Evolutionary conservation across 2,797 vertebrate genomes (phyloP).

Genomic region (Cichlasoma orientale): DNA sequence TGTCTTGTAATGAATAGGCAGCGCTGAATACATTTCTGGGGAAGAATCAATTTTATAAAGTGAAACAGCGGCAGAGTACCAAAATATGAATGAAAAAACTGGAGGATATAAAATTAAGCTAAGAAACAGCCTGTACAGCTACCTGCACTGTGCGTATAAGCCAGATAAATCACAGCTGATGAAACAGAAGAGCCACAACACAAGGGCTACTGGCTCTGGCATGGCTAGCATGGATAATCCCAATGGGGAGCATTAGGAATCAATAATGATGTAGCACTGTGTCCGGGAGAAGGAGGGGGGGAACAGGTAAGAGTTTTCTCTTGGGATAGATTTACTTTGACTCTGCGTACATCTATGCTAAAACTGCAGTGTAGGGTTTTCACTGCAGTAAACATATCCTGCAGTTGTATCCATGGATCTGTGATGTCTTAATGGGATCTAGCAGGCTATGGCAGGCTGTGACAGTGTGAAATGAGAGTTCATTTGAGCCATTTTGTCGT

Average conservation of each 20-base stretch:
- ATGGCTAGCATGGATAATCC: conserved; percentile 46
- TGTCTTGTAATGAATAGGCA: conserved; percentile 60
- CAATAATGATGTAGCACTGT: conserved; percentile 72
- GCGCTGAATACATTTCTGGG: conserved; percentile 59
- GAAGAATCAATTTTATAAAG: conserved; percentile 61
- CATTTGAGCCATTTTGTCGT: conserved; percentile 64
- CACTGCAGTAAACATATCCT: conserved; percentile 54
- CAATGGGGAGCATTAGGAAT: conserved; percentile 53
- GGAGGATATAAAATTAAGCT: conserved; percentile 33
- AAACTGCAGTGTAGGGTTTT: conserved; percentile 45
- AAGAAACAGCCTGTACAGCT: conserved; percentile 27
- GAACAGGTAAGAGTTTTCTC: conserved; percentile 41
- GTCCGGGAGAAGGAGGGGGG: conserved; percentile 25
- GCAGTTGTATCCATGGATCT: conserved; percentile 56
- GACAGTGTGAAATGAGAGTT: conserved; percentile 73
- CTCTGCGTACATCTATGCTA: conserved; percentile 54
- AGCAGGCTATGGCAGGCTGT: conserved; percentile 56
- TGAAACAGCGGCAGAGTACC: conserved; percentile 51
- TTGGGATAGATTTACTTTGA: conserved; percentile 57
- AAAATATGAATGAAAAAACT: conserved; percentile 47
- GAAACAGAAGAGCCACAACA: conserved; percentile 49
- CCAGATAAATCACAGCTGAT: conserved; percentile 66
- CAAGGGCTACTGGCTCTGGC: conserved; percentile 55
- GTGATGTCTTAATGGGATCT: conserved; percentile 69
- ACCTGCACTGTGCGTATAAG: conserved; percentile 64